phyloP scores from a whole-genome alignment of 1,140 invertebrate genomes.

The Papilio machaon region DNA sequence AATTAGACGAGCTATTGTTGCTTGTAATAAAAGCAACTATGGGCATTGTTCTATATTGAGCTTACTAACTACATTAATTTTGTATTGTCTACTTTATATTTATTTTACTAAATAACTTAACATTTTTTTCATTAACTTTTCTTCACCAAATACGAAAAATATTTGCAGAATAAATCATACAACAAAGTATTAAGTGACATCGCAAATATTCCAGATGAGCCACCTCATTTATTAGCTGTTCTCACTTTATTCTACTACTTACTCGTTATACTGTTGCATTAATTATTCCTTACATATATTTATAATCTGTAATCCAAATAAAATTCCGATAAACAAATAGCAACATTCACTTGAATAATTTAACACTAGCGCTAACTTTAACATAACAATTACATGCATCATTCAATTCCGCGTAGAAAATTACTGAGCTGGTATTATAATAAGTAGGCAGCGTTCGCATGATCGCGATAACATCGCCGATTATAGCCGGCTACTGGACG shows the following conservation, averaged over 20 bases:
- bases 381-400: conserved; percentile 41
- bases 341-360: conserved; percentile 1
- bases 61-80: conserved; percentile 3
- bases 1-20: conserved; percentile 11
- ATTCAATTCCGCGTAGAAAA: conserved; percentile 57
- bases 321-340: background rate
- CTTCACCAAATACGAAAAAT: background rate
- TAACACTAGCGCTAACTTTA: conserved; percentile 1
- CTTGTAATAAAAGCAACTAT: conserved; percentile 18
- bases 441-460: conserved; percentile 50
- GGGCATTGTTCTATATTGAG: conserved; percentile 2
- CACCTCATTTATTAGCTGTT: background rate
- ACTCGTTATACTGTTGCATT: background rate
- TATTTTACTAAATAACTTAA: background rate
- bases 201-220: background rate
- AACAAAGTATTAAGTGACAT: background rate
- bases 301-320: background rate
- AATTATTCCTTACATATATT: background rate
- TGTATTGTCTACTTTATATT: background rate
- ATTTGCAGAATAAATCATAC: background rate
- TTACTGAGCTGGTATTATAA: conserved; percentile 51
- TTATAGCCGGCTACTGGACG: conserved; percentile 26
- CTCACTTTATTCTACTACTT: background rate
- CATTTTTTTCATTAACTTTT: background rate
- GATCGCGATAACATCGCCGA: conserved; percentile 51